phyloP scores from a whole-genome alignment of 2,113 vertebrate species.

The Poecile atricapillus region DNA sequence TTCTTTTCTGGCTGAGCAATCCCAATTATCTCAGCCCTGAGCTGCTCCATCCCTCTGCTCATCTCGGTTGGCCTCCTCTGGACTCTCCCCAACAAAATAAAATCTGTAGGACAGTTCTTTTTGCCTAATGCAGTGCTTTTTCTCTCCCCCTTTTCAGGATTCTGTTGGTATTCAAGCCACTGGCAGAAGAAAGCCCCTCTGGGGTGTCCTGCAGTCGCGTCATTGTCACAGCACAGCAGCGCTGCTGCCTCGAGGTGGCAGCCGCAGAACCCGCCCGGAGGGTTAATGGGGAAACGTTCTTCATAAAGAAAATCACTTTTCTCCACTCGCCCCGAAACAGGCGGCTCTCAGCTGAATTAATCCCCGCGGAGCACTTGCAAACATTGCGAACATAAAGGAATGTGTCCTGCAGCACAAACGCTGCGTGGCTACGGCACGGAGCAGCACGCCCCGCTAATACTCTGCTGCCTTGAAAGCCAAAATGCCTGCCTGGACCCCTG shows the following conservation, averaged over 20 bases:
- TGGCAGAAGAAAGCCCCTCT: background rate
- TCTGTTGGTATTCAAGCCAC: background rate
- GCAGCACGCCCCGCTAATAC: background rate
- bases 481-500: slow-evolving; percentile 1
- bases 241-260: background rate
- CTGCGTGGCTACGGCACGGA: background rate
- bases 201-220: fast-evolving
- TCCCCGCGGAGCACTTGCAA: background rate
- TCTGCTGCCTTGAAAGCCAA: background rate
- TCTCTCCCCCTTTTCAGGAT: background rate
- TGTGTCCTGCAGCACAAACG: slow-evolving; percentile 27
- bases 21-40: background rate
- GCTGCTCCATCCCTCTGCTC: background rate
- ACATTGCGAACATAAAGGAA: background rate
- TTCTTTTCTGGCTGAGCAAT: background rate
- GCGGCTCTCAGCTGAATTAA: slow-evolving; percentile 15
- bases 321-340: background rate
- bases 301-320: slow-evolving; percentile 19
- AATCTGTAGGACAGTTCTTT: background rate
- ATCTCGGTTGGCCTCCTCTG: background rate
- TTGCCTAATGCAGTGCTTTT: background rate
- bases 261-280: background rate
- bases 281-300: background rate
- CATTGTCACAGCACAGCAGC: background rate
- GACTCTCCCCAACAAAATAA: background rate